These are phyloP conservation scores for Paedocypris micromegethes DNA, from an alignment of 2,797 vertebrate genomes.

Conservation along the genomic window DNA sequence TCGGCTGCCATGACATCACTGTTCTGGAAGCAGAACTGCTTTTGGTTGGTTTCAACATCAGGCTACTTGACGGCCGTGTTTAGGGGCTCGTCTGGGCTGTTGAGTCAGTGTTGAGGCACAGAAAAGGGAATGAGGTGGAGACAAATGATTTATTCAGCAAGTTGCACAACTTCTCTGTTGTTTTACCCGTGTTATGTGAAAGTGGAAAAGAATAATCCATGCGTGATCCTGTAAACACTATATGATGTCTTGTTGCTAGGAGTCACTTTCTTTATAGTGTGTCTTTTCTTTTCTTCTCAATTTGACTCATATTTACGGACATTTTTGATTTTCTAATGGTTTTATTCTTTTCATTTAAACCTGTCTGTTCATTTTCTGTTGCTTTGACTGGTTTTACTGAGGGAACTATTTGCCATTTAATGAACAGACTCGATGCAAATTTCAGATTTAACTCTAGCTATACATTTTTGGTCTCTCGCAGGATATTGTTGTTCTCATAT, in stretches of 20 bases:
- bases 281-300: too few species aligned
- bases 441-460: too few species aligned
- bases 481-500: too few species aligned
- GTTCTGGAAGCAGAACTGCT: neutral
- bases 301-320: too few species aligned
- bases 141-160: slow-evolving; percentile 12
- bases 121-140: slow-evolving; percentile 39
- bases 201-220: neutral
- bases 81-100: slow-evolving; percentile 12
- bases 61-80: slow-evolving; percentile 16
- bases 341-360: too few species aligned
- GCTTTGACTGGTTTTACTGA: too few species aligned
- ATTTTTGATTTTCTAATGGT: too few species aligned
- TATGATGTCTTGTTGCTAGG: slow-evolving; percentile 36
- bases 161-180: slow-evolving; percentile 30
- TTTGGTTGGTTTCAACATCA: slow-evolving; percentile 18
- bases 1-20: slow-evolving; percentile 1
- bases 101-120: slow-evolving; percentile 36
- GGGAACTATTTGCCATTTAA: too few species aligned
- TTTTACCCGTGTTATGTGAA: slow-evolving; percentile 22
- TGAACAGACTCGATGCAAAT: too few species aligned
- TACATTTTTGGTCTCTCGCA: too few species aligned
- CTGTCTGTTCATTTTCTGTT: too few species aligned
- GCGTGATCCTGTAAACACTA: slow-evolving; percentile 20
- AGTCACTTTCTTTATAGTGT: neutral